A percentile compares a stretch with the other conserved stretches of the same genome.
Evolutionary conservation across 2,888 invertebrate genomes (phyloP).

Genomic region (Leptinotarsa peninsularis): DNA sequence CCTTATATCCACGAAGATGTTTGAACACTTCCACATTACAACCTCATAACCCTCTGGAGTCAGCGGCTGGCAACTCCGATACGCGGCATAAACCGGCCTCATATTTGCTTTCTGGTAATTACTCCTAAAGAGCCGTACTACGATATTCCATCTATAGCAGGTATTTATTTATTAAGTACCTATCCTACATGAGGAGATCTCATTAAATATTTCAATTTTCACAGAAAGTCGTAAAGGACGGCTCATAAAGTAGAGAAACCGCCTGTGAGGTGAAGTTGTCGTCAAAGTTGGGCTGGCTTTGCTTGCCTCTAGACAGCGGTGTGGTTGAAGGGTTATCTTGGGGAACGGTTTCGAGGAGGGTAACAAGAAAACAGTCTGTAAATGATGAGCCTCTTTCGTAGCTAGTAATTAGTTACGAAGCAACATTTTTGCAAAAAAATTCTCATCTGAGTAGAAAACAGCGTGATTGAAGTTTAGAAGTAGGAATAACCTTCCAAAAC

Average conservation of each 20-base stretch:
- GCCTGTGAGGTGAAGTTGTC: conserved; percentile 12
- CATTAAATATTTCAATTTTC: conserved; percentile 62
- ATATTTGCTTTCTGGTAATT: conserved; percentile 37
- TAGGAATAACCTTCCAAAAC: too few relatives aligned
- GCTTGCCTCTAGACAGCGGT: neutral
- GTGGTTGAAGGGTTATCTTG: neutral
- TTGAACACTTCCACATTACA: conserved; percentile 27
- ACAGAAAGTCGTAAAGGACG: conserved; percentile 55
- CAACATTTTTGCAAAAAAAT: too few relatives aligned
- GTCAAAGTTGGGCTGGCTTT: conserved; percentile 9
- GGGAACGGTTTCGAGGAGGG: neutral
- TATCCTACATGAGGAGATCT: conserved; percentile 36
- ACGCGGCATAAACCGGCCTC: conserved; percentile 31
- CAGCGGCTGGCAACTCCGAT: conserved; percentile 27
- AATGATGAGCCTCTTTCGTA: too few relatives aligned
- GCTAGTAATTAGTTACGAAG: too few relatives aligned
- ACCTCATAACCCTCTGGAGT: conserved; percentile 19
- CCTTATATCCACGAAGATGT: neutral
- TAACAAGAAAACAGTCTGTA: too few relatives aligned
- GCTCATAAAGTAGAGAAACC: conserved; percentile 55
- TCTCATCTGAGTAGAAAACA: too few relatives aligned
- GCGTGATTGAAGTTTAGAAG: too few relatives aligned
- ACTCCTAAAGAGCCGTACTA: conserved; percentile 25
- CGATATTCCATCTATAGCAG: conserved; percentile 32
- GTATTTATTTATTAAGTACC: conserved; percentile 51